Evolutionary conservation across 1,140 invertebrate species (phyloP).

Genomic region (Adelges cooleyi): DNA sequence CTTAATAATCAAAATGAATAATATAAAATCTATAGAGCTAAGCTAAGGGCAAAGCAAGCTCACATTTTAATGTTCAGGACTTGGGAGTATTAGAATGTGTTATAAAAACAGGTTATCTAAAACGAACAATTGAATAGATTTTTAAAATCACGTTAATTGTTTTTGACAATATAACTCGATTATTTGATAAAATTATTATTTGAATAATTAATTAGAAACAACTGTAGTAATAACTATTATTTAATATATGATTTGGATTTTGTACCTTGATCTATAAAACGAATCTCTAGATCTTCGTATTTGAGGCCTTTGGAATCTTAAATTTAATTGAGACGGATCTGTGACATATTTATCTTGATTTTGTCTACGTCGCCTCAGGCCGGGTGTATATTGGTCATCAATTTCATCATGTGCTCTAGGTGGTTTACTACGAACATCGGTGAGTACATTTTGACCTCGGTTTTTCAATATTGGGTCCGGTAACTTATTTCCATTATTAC

Average conservation of each 20-base stretch:
- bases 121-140: too few relatives aligned
- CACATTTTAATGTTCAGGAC: too few relatives aligned
- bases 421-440: constrained; percentile 12
- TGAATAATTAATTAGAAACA: too few relatives aligned
- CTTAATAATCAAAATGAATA: too few relatives aligned
- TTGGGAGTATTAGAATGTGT: too few relatives aligned
- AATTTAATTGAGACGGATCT: constrained; percentile 57
- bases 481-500: constrained; percentile 2
- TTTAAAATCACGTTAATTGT: too few relatives aligned
- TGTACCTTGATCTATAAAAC: constrained; percentile 20
- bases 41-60: too few relatives aligned
- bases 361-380: constrained; percentile 53
- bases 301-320: constrained; percentile 56
- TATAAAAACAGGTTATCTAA: too few relatives aligned
- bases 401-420: background rate
- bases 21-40: too few relatives aligned
- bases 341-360: constrained; percentile 60
- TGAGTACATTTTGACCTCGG: background rate
- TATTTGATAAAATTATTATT: background rate
- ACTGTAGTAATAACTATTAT: too few relatives aligned
- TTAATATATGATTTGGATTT: too few relatives aligned
- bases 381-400: constrained; percentile 42
- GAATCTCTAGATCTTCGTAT: constrained; percentile 34
- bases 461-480: constrained; percentile 1
- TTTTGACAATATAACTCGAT: too few relatives aligned